Percentiles rank a stretch among this genome's conserved stretches.
These are phyloP conservation scores for Yoshiicerus persimilis DNA, from an alignment of 1,140 invertebrate species.

Conservation along the genomic window DNA sequence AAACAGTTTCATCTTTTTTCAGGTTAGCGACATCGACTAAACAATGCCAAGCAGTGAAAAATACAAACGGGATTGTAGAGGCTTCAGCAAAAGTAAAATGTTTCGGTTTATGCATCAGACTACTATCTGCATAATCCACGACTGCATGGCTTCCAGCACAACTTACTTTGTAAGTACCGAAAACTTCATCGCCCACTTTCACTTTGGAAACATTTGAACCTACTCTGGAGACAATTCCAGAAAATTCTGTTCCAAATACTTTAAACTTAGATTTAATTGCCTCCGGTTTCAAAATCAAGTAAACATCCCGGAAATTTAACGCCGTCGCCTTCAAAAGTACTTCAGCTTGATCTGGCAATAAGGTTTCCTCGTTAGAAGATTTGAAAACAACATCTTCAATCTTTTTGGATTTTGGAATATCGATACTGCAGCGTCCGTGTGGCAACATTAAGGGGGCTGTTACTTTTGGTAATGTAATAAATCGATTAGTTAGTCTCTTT, in stretches of 20 bases:
- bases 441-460: background rate
- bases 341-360: background rate
- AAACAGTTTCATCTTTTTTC: constrained; percentile 58
- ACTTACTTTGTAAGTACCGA: background rate
- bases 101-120: background rate
- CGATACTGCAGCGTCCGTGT: background rate
- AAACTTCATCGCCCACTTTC: background rate
- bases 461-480: background rate
- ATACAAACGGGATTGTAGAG: constrained; percentile 4
- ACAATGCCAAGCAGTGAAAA: constrained; percentile 10
- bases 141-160: constrained; percentile 13
- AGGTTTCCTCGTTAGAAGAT: background rate
- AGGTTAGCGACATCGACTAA: constrained; percentile 36
- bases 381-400: background rate
- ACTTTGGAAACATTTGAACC: background rate
- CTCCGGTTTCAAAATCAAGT: background rate
- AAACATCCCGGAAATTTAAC: constrained; percentile 24
- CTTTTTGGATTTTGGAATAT: background rate
- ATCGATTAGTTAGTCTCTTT: background rate
- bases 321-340: background rate
- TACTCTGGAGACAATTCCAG: background rate
- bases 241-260: background rate
- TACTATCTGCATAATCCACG: background rate
- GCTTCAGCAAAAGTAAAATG: background rate
- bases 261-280: background rate